Percentiles rank a stretch among this genome's conserved stretches.
Evolutionary conservation across 2,113 vertebrate species (phyloP).

Genomic region (Agelaius phoeniceus): DNA sequence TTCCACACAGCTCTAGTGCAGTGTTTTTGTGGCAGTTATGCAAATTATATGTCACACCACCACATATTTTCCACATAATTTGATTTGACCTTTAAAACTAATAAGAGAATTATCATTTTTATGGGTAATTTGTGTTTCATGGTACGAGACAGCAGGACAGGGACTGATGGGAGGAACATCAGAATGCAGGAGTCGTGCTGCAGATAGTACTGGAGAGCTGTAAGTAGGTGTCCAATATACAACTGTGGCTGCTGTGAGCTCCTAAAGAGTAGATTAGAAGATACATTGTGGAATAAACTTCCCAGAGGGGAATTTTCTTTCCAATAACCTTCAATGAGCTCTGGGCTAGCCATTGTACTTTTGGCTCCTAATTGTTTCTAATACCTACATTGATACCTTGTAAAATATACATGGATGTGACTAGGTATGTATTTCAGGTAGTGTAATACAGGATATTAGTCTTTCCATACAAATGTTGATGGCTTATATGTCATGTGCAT

Average conservation of each 20-base stretch:
- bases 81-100: slow-evolving; percentile 65
- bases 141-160: neutral
- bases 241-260: neutral
- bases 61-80: slow-evolving; percentile 47
- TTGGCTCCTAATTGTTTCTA: neutral
- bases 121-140: slow-evolving; percentile 44
- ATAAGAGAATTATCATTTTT: slow-evolving; percentile 63
- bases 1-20: neutral
- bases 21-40: slow-evolving; percentile 52
- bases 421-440: neutral
- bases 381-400: neutral
- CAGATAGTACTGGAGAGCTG: neutral
- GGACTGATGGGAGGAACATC: neutral
- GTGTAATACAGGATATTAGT: neutral
- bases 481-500: neutral
- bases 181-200: neutral
- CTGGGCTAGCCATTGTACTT: neutral
- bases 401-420: neutral
- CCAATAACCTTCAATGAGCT: neutral
- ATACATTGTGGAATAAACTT: neutral
- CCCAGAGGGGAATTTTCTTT: neutral
- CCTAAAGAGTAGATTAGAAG: neutral
- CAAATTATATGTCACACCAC: slow-evolving; percentile 45
- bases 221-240: neutral
- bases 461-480: neutral